Evolutionary conservation across 1,140 invertebrate species (phyloP).

Genomic region (Heliconius himera): DNA sequence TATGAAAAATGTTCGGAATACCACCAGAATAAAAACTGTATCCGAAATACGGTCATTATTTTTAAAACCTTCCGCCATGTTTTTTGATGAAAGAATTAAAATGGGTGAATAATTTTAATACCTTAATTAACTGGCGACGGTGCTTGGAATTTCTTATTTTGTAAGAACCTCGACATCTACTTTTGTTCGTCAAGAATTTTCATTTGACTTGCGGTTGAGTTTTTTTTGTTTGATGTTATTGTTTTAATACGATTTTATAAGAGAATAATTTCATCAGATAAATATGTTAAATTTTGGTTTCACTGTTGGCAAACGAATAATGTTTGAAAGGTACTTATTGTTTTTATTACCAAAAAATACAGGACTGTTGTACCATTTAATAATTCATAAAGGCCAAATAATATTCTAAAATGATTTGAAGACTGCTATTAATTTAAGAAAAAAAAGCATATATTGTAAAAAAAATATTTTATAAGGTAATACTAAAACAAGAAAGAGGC

Average conservation of each 20-base stretch:
- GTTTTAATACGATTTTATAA: slow-evolving; percentile 34
- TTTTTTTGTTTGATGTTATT: slow-evolving; percentile 50
- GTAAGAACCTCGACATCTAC: slow-evolving; percentile 53
- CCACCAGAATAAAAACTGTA: slow-evolving; percentile 42
- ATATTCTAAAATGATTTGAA: not conserved
- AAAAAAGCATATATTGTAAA: not conserved
- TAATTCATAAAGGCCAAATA: not conserved
- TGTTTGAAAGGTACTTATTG: not conserved
- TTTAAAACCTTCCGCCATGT: slow-evolving; percentile 49
- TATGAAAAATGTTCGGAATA: slow-evolving; percentile 45
- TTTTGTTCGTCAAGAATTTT: slow-evolving; percentile 59
- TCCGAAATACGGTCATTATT: slow-evolving; percentile 49
- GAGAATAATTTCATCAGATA: slow-evolving; percentile 1
- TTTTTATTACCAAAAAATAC: not conserved
- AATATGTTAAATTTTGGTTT: not conserved
- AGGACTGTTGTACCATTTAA: not conserved
- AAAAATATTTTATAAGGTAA: not conserved
- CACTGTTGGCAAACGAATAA: not conserved
- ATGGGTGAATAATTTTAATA: slow-evolving; percentile 59
- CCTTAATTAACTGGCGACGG: slow-evolving; percentile 69
- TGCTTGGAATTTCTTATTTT: slow-evolving; percentile 64
- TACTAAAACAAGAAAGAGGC: slow-evolving; percentile 28
- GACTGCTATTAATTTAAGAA: not conserved
- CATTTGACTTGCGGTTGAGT: slow-evolving; percentile 44
- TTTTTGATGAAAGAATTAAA: slow-evolving; percentile 52